phyloP scores from a whole-genome alignment of 2,113 vertebrate species.

The Aythya baeri region DNA sequence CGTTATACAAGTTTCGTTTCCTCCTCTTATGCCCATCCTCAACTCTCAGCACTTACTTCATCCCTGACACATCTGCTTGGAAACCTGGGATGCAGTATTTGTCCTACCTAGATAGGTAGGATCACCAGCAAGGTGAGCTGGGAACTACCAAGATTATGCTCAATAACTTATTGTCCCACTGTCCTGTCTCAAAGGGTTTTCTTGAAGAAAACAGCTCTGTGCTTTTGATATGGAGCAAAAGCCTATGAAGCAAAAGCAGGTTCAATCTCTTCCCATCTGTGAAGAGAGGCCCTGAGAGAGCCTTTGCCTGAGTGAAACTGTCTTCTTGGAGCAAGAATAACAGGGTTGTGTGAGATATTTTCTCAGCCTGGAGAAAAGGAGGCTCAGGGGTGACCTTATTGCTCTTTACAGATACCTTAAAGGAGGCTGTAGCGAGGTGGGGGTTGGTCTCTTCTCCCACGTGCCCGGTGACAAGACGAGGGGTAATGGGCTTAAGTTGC shows the following conservation, averaged over 20 bases:
- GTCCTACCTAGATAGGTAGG: neutral
- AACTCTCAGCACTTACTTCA: neutral
- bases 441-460: no score
- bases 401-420: no score
- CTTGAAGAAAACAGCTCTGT: neutral
- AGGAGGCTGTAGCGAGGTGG: no score
- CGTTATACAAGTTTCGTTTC: neutral
- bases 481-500: no score
- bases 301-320: neutral
- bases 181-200: neutral
- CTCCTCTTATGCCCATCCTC: neutral
- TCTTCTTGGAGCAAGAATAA: neutral
- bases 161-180: neutral
- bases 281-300: neutral
- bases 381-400: no score
- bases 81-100: neutral
- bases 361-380: no score
- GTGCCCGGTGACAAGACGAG: no score
- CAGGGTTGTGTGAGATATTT: neutral
- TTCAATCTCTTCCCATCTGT: conserved; percentile 16
- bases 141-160: neutral
- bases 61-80: neutral
- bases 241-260: neutral
- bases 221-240: neutral
- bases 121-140: neutral